Evolutionary conservation across 2,797 vertebrate species (phyloP).

Genomic region (Anguilla megastoma): DNA sequence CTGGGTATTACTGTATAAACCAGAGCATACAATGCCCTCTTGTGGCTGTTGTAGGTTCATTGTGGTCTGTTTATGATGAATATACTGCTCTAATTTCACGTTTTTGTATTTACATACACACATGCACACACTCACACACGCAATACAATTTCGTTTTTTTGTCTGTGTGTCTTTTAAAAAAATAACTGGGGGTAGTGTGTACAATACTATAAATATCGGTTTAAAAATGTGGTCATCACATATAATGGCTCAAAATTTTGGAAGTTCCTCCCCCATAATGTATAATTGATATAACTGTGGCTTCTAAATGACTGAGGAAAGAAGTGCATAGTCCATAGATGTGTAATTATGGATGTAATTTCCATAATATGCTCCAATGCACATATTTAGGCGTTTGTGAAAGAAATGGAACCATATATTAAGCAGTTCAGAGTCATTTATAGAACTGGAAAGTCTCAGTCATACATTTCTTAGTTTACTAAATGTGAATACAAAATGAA

Average conservation of each 20-base stretch:
- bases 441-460: neutral
- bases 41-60: neutral
- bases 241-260: neutral
- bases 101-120: neutral
- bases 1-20: neutral
- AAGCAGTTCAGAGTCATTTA: neutral
- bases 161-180: neutral
- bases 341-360: neutral
- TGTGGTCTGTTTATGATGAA: neutral
- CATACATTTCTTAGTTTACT: neutral
- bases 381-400: neutral
- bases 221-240: neutral
- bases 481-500: neutral
- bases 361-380: neutral
- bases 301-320: neutral
- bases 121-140: neutral
- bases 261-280: conserved; percentile 8
- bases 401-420: neutral
- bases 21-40: neutral
- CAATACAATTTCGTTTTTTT: neutral
- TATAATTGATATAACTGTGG: conserved; percentile 6
- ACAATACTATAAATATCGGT: neutral
- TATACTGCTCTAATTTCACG: neutral
- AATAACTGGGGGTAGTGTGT: neutral
- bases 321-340: neutral